Percentiles rank a stretch among this genome's conserved stretches.
These are phyloP conservation scores for Sepioteuthis lessoniana DNA, from an alignment of 2,888 invertebrate genomes.

Conservation along the genomic window DNA sequence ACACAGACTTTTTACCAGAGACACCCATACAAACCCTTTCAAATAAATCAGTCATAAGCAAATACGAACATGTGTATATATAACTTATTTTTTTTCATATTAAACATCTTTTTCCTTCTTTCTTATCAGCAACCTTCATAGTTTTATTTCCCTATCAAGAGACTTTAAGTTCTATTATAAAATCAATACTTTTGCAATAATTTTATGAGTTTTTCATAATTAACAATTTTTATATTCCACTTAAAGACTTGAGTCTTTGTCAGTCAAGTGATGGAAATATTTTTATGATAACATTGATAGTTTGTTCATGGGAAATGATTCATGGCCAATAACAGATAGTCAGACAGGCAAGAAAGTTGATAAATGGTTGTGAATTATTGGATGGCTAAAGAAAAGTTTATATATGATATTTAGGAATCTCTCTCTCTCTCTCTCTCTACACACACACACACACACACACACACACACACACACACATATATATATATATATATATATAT, in stretches of 20 bases:
- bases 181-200: neutral
- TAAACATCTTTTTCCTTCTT: no score
- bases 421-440: no score
- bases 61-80: no score
- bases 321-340: constrained; percentile 33
- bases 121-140: neutral
- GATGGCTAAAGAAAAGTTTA: neutral
- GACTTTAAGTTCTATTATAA: neutral
- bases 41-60: no score
- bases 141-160: neutral
- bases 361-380: neutral
- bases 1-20: no score
- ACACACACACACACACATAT: no score
- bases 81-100: no score
- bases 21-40: no score
- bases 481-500: no score
- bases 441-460: no score
- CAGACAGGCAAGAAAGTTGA: constrained; percentile 1
- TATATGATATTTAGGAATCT: neutral
- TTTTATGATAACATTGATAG: constrained; percentile 21
- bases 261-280: neutral
- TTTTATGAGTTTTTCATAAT: neutral
- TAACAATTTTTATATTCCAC: constrained; percentile 8
- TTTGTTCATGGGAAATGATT: neutral
- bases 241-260: neutral